Conservation (phyloP, 2,888 invertebrate species). For the Erpobdella octoculata region DNA sequence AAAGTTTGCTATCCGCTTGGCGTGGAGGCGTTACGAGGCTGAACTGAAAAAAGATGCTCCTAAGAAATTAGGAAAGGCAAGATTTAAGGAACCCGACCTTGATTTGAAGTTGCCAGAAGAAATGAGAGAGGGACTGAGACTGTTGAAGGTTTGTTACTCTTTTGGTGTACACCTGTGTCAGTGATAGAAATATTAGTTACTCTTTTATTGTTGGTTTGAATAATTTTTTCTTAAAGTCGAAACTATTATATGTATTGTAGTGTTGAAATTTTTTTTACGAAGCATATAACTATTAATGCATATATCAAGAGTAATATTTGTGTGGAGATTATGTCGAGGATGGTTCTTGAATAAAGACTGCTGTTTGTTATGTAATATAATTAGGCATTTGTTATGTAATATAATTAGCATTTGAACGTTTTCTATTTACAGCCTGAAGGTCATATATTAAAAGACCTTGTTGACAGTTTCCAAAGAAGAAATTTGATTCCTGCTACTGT, state of each 20-base stretch:
- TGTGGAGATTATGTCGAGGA: too few relatives aligned
- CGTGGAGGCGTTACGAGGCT: neutral
- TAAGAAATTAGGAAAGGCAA: conserved; percentile 14
- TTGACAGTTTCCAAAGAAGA: conserved; percentile 18
- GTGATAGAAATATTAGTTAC: too few relatives aligned
- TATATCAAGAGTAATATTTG: too few relatives aligned
- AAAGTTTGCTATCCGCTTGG: neutral
- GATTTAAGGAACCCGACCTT: conserved; percentile 16
- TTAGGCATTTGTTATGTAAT: neutral
- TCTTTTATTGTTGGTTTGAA: too few relatives aligned
- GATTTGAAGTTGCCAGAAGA: conserved; percentile 21
- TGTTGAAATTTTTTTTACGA: too few relatives aligned
- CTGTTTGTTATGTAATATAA: neutral
- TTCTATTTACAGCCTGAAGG: conserved; percentile 19
- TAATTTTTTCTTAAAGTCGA: too few relatives aligned
- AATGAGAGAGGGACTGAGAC: conserved; percentile 3
- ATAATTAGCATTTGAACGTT: neutral
- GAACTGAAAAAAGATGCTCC: conserved; percentile 2
- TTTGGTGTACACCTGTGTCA: too few relatives aligned
- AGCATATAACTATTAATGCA: too few relatives aligned
- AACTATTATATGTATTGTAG: too few relatives aligned
- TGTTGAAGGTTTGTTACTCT: conserved; percentile 19
- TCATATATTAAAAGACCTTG: conserved; percentile 16
- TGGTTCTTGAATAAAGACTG: too few relatives aligned
- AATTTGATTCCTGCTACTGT: conserved; percentile 13